A percentile compares a stretch with the other conserved stretches of the same genome.
These are phyloP conservation scores for Mus musculus DNA, from an alignment of 2,113 vertebrate genomes.

Conservation along the genomic window DNA sequence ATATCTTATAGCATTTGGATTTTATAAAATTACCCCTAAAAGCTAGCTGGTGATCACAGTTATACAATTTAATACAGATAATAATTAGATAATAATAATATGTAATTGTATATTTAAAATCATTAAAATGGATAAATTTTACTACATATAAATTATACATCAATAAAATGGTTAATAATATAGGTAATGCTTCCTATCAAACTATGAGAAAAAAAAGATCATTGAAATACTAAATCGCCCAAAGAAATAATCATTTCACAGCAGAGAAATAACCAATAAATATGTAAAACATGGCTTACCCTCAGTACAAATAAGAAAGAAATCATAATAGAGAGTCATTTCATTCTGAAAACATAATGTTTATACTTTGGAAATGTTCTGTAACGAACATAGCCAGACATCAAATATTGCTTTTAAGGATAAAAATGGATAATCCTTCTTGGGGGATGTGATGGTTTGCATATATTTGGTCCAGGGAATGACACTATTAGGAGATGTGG, in stretches of 20 bases:
- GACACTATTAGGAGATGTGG: no score
- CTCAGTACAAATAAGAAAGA: not conserved
- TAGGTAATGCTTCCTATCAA: not conserved
- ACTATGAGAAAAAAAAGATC: not conserved
- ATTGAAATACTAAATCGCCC: not conserved
- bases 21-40: not conserved
- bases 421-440: not conserved
- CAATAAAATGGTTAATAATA: not conserved
- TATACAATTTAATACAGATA: not conserved
- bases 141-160: not conserved
- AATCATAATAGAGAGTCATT: not conserved
- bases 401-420: not conserved
- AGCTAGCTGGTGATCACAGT: not conserved
- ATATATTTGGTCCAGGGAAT: no score
- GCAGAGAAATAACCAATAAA: not conserved
- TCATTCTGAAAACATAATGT: not conserved
- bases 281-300: not conserved
- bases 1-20: not conserved
- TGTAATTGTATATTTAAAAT: not conserved
- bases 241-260: not conserved
- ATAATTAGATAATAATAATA: not conserved
- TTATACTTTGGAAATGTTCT: not conserved
- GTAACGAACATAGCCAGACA: not conserved
- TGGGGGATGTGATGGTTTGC: no score
- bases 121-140: not conserved